Conservation (phyloP, 2,797 vertebrate genomes). For the Spinus pinus region DNA sequence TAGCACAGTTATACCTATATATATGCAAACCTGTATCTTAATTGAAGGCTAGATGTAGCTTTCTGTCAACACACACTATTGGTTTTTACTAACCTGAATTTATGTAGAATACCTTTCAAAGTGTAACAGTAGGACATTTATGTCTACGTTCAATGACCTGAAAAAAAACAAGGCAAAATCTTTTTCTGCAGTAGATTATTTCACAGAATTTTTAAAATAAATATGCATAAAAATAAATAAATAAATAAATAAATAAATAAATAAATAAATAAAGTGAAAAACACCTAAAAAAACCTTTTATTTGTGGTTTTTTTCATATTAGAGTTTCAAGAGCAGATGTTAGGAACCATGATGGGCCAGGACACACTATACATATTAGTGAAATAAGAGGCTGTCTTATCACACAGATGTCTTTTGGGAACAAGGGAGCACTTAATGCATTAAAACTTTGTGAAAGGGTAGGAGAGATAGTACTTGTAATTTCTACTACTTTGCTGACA, state of each 20-base stretch:
- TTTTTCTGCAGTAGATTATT: neutral
- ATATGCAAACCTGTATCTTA: neutral
- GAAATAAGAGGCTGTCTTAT: neutral
- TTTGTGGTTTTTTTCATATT: neutral
- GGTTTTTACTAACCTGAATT: neutral
- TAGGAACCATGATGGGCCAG: neutral
- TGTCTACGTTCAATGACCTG: neutral
- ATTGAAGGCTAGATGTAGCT: neutral
- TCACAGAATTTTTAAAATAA: neutral
- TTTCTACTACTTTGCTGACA: neutral
- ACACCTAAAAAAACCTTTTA: neutral
- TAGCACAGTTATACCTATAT: neutral
- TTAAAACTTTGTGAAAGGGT: neutral
- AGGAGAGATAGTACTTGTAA: neutral
- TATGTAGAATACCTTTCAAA: neutral
- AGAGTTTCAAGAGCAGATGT: neutral
- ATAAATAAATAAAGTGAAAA: neutral
- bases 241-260: neutral
- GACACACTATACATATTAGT: neutral
- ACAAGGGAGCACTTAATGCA: neutral
- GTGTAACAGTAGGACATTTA: neutral
- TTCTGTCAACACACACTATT: neutral
- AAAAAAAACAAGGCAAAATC: neutral
- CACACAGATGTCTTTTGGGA: neutral
- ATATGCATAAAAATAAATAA: neutral